phyloP scores from a whole-genome alignment of 2,797 vertebrate genomes.

The Sebastes reedi region DNA sequence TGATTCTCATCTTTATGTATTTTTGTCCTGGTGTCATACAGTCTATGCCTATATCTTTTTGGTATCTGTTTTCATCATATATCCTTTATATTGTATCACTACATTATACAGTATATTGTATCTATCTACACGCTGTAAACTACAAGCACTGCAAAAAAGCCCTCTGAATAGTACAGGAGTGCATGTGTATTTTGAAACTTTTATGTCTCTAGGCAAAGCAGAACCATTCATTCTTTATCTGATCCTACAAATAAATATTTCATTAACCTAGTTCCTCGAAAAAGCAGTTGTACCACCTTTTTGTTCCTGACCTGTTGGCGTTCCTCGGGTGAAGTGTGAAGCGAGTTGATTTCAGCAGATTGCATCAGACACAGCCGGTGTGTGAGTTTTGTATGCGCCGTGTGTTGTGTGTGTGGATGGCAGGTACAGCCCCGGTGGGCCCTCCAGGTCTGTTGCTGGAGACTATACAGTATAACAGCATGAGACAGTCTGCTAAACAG shows the following conservation, averaged over 20 bases:
- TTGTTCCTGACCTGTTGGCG: conserved; percentile 5
- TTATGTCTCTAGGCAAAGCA: neutral
- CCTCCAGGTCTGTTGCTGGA: neutral
- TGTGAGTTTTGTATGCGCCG: conserved; percentile 16
- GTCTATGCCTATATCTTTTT: neutral
- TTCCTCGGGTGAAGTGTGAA: conserved; percentile 20
- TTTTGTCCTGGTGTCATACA: neutral
- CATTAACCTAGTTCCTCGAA: neutral
- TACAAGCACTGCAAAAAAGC: neutral
- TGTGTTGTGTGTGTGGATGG: neutral
- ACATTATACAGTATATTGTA: neutral
- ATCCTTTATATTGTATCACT: neutral
- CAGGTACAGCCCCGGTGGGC: neutral
- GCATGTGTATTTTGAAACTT: neutral
- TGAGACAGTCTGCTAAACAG: neutral
- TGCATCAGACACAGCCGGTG: conserved; percentile 47
- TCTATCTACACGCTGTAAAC: neutral
- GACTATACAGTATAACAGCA: neutral
- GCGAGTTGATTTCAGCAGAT: conserved; percentile 55
- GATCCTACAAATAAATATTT: neutral
- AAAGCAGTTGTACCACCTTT: neutral
- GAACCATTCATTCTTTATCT: neutral
- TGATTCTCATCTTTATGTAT: neutral
- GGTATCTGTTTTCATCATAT: neutral
- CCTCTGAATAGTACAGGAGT: neutral